Percentiles rank a stretch among this genome's conserved stretches.
Evolutionary conservation across 2,113 vertebrate species (phyloP).

Genomic region (Puffinus mauretanicus): DNA sequence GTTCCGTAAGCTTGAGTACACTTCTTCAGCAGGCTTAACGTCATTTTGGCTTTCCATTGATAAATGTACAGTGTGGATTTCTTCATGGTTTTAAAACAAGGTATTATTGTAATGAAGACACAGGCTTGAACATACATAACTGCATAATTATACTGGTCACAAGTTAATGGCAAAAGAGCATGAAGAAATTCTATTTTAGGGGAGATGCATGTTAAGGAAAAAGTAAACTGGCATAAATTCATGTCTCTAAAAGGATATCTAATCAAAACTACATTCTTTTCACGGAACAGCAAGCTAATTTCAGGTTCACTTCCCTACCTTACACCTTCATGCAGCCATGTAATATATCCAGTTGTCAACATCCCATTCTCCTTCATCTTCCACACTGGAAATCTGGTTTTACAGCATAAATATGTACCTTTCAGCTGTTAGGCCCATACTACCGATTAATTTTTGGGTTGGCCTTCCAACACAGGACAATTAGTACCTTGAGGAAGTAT

Average conservation of each 20-base stretch:
- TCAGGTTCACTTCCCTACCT: neutral
- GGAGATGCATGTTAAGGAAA: neutral
- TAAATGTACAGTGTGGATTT: neutral
- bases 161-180: neutral
- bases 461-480: neutral
- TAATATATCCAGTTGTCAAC: neutral
- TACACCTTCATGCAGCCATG: neutral
- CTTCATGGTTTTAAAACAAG: neutral
- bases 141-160: neutral
- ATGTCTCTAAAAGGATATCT: neutral
- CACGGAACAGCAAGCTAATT: neutral
- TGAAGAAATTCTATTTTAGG: neutral
- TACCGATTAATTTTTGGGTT: neutral
- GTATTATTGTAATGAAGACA: neutral
- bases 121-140: neutral
- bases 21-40: neutral
- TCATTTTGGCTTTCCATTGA: neutral
- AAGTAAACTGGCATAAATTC: neutral
- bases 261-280: neutral
- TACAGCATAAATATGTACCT: neutral
- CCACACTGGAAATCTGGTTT: neutral
- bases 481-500: neutral
- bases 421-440: neutral
- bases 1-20: neutral
- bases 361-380: neutral